Evolutionary conservation across 2,113 vertebrate genomes (phyloP).

Genomic region (Bambusicola thoracicus): DNA sequence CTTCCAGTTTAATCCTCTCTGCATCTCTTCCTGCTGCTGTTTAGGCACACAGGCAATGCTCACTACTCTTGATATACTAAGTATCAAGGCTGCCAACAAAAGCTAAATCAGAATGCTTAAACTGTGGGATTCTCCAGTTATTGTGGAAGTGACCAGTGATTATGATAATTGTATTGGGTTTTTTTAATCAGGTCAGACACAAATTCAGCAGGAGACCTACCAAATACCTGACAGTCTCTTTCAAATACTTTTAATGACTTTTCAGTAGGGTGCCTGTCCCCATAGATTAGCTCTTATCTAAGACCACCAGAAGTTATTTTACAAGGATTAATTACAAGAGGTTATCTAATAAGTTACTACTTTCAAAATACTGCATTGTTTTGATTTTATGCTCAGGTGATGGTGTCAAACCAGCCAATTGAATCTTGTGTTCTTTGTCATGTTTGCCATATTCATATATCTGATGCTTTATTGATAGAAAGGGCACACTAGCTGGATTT

Average conservation of each 20-base stretch:
- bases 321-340: neutral
- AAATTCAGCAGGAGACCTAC: neutral
- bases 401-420: neutral
- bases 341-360: neutral
- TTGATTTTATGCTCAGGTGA: neutral
- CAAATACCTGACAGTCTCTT: neutral
- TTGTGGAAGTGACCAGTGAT: neutral
- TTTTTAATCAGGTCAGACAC: neutral
- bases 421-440: neutral
- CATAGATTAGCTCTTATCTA: neutral
- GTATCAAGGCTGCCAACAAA: neutral
- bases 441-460: neutral
- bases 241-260: neutral
- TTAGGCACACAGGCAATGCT: neutral
- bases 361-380: neutral
- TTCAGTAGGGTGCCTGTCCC: neutral
- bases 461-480: neutral
- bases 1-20: neutral
- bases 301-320: neutral
- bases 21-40: neutral
- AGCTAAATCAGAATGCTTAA: neutral
- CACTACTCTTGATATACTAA: neutral
- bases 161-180: neutral
- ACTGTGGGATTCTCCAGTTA: neutral
- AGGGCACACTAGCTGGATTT: neutral